Conservation (phyloP, 2,888 invertebrate species). For the Adela reaumurella region DNA sequence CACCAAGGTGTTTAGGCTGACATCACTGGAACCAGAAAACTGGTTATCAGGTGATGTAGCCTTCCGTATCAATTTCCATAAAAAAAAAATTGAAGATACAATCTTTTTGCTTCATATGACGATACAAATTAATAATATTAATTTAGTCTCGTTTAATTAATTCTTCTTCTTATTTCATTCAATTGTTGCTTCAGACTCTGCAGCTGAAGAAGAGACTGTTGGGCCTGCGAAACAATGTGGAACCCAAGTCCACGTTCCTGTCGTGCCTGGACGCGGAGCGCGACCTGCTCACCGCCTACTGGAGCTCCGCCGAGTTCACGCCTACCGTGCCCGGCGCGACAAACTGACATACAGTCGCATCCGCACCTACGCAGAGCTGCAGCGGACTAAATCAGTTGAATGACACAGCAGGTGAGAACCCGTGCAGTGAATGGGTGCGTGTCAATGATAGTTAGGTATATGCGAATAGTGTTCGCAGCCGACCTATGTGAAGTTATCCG, state of each 20-base stretch:
- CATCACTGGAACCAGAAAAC: no score
- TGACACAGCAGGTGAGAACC: no score
- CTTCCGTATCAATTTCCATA: no score
- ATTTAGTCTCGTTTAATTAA: not conserved
- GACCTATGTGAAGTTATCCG: no score
- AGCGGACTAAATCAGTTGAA: no score
- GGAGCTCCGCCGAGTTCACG: slow-evolving; percentile 72
- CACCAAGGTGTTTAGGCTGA: no score
- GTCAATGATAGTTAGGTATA: no score
- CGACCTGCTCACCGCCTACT: slow-evolving; percentile 66
- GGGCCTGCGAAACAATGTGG: slow-evolving; percentile 45
- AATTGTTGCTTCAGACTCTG: slow-evolving; percentile 58
- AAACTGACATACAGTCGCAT: not conserved
- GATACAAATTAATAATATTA: not conserved
- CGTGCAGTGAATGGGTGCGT: no score
- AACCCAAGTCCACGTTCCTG: slow-evolving; percentile 58
- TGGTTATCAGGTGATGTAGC: no score
- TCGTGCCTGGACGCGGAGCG: slow-evolving; percentile 64
- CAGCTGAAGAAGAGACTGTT: slow-evolving; percentile 46
- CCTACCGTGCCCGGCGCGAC: slow-evolving; percentile 11
- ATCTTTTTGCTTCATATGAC: not conserved
- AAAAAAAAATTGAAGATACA: no score
- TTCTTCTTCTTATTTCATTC: not conserved
- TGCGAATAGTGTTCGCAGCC: no score
- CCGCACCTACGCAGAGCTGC: no score